Evolutionary conservation across 2,888 invertebrate genomes (phyloP).

Genomic region (Lissocephala sabroskyi): DNA sequence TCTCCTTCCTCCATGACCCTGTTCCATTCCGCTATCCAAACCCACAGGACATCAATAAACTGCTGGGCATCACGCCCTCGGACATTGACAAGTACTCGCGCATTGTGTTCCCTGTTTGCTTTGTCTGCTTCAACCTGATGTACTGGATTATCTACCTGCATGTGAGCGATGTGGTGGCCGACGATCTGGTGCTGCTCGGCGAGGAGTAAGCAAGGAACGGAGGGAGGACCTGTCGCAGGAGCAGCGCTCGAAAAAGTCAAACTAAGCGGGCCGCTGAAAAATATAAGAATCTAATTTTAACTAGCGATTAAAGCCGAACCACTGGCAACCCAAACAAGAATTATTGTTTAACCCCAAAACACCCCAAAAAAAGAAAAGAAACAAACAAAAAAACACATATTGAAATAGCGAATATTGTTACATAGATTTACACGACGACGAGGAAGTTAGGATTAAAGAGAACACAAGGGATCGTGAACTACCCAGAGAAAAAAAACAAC

Average conservation of each 20-base stretch:
- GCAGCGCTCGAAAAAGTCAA: constrained; percentile 64
- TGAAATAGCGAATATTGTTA: constrained; percentile 16
- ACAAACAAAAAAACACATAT: constrained; percentile 16
- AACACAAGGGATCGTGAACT: too few species aligned
- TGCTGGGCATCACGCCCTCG: constrained; percentile 93
- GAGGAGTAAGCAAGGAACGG: constrained; percentile 74
- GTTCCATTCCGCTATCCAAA: too few species aligned
- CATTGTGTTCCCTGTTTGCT: constrained; percentile 98
- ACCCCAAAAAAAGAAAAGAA: constrained; percentile 9
- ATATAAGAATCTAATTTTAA: constrained; percentile 53
- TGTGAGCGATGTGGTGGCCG: constrained; percentile 96
- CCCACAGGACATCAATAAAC: constrained; percentile 89
- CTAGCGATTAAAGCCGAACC: constrained; percentile 50
- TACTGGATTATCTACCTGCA: constrained; percentile 98
- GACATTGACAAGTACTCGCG: constrained; percentile 99
- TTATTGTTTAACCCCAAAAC: constrained; percentile 49
- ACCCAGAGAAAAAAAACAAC: neutral
- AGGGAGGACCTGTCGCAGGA: constrained; percentile 20
- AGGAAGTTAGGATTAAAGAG: constrained; percentile 2
- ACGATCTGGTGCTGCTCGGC: constrained; percentile 88
- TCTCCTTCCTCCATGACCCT: too few species aligned
- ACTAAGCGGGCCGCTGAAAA: constrained; percentile 66
- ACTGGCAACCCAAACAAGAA: constrained; percentile 49
- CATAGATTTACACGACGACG: constrained; percentile 5
- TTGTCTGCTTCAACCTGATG: constrained; percentile 98